Percentiles rank a stretch among this genome's conserved stretches.
Conservation (phyloP, 2,113 vertebrate genomes). For the Corythornis madagascariensis region DNA sequence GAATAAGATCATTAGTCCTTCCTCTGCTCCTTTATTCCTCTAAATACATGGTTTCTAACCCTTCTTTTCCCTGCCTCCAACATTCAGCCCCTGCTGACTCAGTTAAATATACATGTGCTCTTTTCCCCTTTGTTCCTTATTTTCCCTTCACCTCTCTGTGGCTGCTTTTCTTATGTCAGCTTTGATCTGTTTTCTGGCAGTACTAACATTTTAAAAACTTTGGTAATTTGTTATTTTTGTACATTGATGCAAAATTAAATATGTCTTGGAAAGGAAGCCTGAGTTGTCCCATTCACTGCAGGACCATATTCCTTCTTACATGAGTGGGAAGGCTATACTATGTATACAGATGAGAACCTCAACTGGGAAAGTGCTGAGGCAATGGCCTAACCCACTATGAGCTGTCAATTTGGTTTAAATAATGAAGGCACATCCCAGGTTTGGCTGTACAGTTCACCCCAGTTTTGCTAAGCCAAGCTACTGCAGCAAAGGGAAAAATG, state of each 20-base stretch:
- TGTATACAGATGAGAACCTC: background rate
- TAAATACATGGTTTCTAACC: background rate
- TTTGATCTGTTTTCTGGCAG: conserved; percentile 33
- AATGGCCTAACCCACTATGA: background rate
- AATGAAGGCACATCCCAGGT: background rate
- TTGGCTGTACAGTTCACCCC: background rate
- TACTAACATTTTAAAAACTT: background rate
- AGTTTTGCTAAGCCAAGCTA: background rate
- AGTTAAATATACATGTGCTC: conserved; percentile 5
- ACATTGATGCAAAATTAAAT: background rate
- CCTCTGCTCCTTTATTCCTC: conserved; percentile 6
- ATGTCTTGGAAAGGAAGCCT: background rate
- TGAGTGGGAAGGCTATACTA: background rate
- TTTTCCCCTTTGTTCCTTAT: background rate
- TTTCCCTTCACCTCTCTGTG: background rate
- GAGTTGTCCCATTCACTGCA: background rate
- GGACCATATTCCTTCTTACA: background rate
- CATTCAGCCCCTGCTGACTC: background rate
- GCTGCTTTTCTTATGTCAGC: background rate
- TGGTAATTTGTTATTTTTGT: conserved; percentile 7
- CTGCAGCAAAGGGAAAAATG: background rate
- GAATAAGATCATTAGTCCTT: conserved; percentile 7
- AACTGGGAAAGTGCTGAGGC: background rate
- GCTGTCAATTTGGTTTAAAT: background rate
- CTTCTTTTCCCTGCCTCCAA: background rate